Conservation (phyloP, 2,888 invertebrate genomes). For the Apodemia duryi region DNA sequence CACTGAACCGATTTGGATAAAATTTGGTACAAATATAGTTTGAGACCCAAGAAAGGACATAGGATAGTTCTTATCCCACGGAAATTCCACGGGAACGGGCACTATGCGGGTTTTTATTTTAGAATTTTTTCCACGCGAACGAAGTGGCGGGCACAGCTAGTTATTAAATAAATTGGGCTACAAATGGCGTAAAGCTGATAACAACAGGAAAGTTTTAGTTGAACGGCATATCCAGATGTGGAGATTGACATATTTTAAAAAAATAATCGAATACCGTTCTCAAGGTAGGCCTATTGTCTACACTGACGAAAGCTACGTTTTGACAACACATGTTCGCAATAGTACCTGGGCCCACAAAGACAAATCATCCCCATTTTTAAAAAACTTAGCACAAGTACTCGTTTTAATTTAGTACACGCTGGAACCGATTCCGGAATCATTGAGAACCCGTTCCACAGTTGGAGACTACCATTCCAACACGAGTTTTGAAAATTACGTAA, state of each 20-base stretch:
- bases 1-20: too few species aligned
- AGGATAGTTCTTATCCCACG: too few species aligned
- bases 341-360: constrained; percentile 28
- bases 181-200: constrained; percentile 31
- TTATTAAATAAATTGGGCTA: constrained; percentile 28
- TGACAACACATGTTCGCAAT: constrained; percentile 27
- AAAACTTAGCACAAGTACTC: constrained; percentile 25
- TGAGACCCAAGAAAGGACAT: too few species aligned
- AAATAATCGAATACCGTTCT: constrained; percentile 26
- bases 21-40: too few species aligned
- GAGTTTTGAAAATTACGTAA: constrained; percentile 33
- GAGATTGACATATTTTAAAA: constrained; percentile 29
- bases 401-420: too few species aligned
- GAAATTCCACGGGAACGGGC: too few species aligned
- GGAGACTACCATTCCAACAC: constrained; percentile 32
- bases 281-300: constrained; percentile 33
- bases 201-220: constrained; percentile 28
- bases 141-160: too few species aligned
- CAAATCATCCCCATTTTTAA: constrained; percentile 23
- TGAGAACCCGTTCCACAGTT: too few species aligned
- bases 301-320: constrained; percentile 32
- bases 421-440: too few species aligned
- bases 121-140: too few species aligned
- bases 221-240: constrained; percentile 32
- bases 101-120: too few species aligned